phyloP scores from a whole-genome alignment of 2,113 vertebrate species.

The Poeciliopsis turrubarensis region DNA sequence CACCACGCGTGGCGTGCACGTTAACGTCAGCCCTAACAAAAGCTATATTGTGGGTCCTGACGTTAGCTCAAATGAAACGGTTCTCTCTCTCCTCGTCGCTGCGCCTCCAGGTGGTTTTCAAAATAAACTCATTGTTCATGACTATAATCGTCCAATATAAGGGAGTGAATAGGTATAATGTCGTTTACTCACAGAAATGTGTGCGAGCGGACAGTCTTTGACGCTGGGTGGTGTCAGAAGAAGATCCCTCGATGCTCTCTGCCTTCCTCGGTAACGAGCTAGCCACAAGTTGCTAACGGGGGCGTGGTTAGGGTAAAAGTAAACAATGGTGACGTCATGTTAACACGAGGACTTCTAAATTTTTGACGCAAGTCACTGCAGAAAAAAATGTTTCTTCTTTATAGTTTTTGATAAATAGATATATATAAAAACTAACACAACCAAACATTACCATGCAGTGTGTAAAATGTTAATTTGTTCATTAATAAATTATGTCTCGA shows the following conservation, averaged over 20 bases:
- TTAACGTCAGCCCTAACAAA: slow-evolving; percentile 59
- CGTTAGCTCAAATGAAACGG: slow-evolving; percentile 56
- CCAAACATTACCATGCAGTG: neutral
- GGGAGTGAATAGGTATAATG: neutral
- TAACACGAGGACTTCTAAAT: slow-evolving; percentile 51
- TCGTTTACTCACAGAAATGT: slow-evolving; percentile 59
- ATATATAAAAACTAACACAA: too few species aligned
- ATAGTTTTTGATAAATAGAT: too few species aligned
- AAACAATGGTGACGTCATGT: slow-evolving; percentile 76
- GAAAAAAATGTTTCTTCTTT: neutral
- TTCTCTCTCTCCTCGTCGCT: slow-evolving; percentile 10
- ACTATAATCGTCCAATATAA: fast-evolving
- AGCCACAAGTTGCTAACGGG: slow-evolving; percentile 76
- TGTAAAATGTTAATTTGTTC: neutral
- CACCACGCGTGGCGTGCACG: slow-evolving; percentile 16
- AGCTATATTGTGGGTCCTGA: slow-evolving; percentile 53
- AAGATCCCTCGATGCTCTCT: slow-evolving; percentile 43
- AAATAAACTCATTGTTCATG: neutral
- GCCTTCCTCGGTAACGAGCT: slow-evolving; percentile 60
- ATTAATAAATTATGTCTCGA: neutral
- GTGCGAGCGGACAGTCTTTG: slow-evolving; percentile 41
- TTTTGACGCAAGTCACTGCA: slow-evolving; percentile 21
- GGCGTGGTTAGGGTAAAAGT: slow-evolving; percentile 74
- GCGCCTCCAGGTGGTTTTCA: neutral
- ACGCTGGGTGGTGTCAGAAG: slow-evolving; percentile 53